A percentile compares a stretch with the other conserved stretches of the same genome.
Evolutionary conservation across 2,888 invertebrate genomes (phyloP).

Genomic region (Timandra comae): DNA sequence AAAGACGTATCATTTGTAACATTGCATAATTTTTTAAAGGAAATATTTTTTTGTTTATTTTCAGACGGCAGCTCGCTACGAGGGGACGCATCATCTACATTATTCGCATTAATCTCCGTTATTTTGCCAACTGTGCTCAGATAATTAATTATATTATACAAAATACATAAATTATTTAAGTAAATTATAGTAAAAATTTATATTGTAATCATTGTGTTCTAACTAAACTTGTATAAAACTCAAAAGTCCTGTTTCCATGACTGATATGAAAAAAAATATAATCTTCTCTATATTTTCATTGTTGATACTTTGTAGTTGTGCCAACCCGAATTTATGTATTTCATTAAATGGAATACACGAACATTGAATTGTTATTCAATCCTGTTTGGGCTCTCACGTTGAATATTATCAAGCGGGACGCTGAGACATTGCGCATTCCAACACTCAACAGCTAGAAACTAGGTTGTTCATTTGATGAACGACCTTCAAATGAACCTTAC

Average conservation of each 20-base stretch:
- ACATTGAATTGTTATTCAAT: constrained; percentile 1
- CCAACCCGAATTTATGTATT: constrained; percentile 74
- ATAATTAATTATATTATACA: too few relatives aligned
- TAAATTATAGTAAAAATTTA: constrained; percentile 27
- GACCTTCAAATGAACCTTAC: too few relatives aligned
- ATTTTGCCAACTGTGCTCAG: constrained; percentile 22
- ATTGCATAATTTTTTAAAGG: not conserved
- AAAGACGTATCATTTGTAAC: too few relatives aligned
- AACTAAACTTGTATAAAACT: constrained; percentile 22
- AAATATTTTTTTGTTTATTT: constrained; percentile 11
- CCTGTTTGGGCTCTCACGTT: too few relatives aligned
- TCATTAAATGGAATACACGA: constrained; percentile 64
- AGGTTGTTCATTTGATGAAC: too few relatives aligned
- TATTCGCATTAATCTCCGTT: constrained; percentile 17
- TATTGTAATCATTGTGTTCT: constrained; percentile 29
- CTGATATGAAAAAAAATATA: too few relatives aligned
- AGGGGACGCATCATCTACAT: constrained; percentile 16
- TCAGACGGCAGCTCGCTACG: constrained; percentile 18
- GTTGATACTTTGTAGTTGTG: constrained; percentile 69
- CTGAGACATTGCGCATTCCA: too few relatives aligned
- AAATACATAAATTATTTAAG: constrained; percentile 24
- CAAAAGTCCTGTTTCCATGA: constrained; percentile 42
- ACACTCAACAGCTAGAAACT: too few relatives aligned
- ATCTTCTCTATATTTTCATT: constrained; percentile 56
- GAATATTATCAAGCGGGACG: too few relatives aligned